Percentiles rank a stretch among this genome's conserved stretches.
Evolutionary conservation across 2,888 invertebrate species (phyloP).

Genomic region (Brenthis ino): DNA sequence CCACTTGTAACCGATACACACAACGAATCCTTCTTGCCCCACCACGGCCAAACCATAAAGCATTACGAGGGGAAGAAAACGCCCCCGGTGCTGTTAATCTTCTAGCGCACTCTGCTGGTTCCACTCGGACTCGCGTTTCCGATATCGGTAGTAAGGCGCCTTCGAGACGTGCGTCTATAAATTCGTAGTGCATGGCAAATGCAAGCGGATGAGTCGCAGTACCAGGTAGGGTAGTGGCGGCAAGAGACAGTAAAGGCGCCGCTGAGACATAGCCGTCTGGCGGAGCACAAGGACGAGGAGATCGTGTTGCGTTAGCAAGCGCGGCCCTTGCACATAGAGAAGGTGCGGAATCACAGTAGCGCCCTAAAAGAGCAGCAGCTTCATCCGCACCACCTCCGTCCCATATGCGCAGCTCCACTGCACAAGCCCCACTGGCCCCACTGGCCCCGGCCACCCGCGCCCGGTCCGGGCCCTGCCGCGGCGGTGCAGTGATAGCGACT

Average conservation of each 20-base stretch:
- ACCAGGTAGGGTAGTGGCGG: constrained; percentile 83
- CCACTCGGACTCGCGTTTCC: constrained; percentile 56
- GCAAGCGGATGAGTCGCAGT: constrained; percentile 90
- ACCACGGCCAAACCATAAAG: constrained; percentile 92
- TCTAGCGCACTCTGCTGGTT: constrained; percentile 64
- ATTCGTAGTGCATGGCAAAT: constrained; percentile 90
- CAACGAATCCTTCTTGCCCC: constrained; percentile 90
- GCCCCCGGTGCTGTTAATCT: constrained; percentile 72
- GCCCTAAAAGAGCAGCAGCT: constrained; percentile 80
- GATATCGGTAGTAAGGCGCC: constrained; percentile 83
- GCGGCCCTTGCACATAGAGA: constrained; percentile 92
- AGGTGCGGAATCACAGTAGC: constrained; percentile 89
- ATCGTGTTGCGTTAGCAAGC: constrained; percentile 86
- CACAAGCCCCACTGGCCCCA: constrained; percentile 68
- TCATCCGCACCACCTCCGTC: constrained; percentile 85
- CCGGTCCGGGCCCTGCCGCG: constrained; percentile 38
- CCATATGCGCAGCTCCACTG: constrained; percentile 88
- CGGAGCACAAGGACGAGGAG: constrained; percentile 89
- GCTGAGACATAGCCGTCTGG: constrained; percentile 89
- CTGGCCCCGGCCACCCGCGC: constrained; percentile 39
- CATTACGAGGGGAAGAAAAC: constrained; percentile 89
- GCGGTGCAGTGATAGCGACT: constrained; percentile 32
- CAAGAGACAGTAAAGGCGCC: constrained; percentile 62
- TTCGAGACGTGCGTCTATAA: constrained; percentile 90
- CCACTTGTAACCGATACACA: constrained; percentile 88